These are phyloP conservation scores for Mechanitis messenoides DNA, from an alignment of 2,888 invertebrate genomes.

Conservation along the genomic window DNA sequence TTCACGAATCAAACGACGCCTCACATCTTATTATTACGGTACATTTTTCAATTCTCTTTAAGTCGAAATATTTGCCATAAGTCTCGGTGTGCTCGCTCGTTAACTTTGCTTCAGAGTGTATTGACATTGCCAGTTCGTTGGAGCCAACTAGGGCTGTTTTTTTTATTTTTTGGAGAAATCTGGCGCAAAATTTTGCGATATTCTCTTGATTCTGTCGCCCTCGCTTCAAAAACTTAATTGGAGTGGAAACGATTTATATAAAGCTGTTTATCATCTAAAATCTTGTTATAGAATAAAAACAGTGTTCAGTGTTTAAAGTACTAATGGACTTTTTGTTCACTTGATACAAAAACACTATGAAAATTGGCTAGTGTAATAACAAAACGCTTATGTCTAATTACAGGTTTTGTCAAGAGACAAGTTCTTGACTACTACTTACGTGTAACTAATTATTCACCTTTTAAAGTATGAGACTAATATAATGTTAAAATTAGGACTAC, in stretches of 20 bases:
- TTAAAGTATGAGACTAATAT: no score
- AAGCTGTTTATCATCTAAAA: conserved; percentile 10
- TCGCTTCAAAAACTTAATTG: conserved; percentile 19
- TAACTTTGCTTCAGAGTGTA: conserved; percentile 52
- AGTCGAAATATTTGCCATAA: conserved; percentile 55
- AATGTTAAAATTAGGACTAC: no score
- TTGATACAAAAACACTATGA: not conserved
- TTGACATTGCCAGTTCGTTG: conserved; percentile 68
- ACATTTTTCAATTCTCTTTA: conserved; percentile 27
- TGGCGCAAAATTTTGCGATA: conserved; percentile 17
- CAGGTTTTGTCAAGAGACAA: no score
- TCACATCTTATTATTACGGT: conserved; percentile 16
- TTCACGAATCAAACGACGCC: conserved; percentile 8
- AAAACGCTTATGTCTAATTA: not conserved
- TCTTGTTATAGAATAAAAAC: conserved; percentile 2
- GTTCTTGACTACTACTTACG: no score
- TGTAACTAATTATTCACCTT: no score
- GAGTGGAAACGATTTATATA: conserved; percentile 21
- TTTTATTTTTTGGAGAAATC: conserved; percentile 31
- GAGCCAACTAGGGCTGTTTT: conserved; percentile 37
- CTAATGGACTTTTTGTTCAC: not conserved
- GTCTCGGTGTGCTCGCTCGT: conserved; percentile 54
- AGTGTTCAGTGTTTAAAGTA: conserved; percentile 5
- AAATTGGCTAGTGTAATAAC: not conserved
- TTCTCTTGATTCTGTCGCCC: conserved; percentile 16